A percentile compares a stretch with the other conserved stretches of the same genome.
Evolutionary conservation across 2,113 vertebrate genomes (phyloP).

Genomic region (Aptenodytes patagonicus): DNA sequence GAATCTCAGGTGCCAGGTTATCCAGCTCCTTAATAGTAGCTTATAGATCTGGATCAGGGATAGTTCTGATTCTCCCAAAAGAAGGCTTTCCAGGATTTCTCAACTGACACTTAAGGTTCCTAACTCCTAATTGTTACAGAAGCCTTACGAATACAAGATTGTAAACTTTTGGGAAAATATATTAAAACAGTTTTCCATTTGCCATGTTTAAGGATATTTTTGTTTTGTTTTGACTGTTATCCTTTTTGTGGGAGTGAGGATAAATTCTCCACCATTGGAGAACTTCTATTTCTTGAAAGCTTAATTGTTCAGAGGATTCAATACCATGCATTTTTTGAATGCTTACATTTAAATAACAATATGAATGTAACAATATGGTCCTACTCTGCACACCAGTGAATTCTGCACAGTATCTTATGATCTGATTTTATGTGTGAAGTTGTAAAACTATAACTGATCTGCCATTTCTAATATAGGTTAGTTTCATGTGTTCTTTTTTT

Average conservation of each 20-base stretch:
- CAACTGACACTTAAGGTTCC: background rate
- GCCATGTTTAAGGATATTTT: background rate
- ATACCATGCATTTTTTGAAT: background rate
- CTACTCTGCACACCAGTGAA: background rate
- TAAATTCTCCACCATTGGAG: background rate
- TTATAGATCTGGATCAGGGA: background rate
- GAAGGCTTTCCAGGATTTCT: background rate
- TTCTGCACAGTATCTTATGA: background rate
- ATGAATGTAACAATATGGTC: background rate
- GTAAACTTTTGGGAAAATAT: background rate
- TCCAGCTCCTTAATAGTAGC: background rate
- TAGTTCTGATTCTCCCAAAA: background rate
- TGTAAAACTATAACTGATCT: background rate
- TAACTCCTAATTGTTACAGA: background rate
- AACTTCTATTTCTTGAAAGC: background rate
- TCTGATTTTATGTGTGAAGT: background rate
- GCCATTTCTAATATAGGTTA: background rate
- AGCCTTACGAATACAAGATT: background rate
- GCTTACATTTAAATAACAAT: background rate
- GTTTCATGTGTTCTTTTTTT: background rate
- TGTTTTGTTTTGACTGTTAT: background rate
- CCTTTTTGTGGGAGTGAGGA: background rate
- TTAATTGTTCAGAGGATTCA: background rate
- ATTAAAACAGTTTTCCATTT: background rate
- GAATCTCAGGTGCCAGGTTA: background rate